These are phyloP conservation scores for Gisinianus flammeolus DNA, from an alignment of 2,888 invertebrate genomes.

Conservation along the genomic window DNA sequence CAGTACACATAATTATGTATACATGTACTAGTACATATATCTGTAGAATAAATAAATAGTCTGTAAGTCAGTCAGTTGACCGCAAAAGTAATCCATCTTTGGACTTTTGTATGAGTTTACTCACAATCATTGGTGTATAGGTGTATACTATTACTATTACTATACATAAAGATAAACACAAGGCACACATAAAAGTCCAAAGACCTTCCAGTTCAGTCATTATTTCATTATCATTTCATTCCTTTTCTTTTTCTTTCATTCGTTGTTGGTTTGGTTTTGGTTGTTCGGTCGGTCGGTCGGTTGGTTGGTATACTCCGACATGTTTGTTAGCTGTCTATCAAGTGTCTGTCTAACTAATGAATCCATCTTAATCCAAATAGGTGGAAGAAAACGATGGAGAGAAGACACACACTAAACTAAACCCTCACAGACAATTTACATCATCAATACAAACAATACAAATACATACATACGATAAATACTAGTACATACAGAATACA, in stretches of 20 bases:
- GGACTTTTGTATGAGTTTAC: background rate
- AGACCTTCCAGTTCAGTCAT: slow-evolving; percentile 21
- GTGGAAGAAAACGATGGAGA: background rate
- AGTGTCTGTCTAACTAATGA: slow-evolving; percentile 43
- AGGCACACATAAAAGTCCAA: slow-evolving; percentile 2
- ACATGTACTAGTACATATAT: too few species aligned
- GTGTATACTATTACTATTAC: too few species aligned
- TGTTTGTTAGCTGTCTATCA: slow-evolving; percentile 42
- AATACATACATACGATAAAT: background rate
- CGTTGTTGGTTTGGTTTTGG: too few species aligned
- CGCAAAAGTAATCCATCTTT: slow-evolving; percentile 33
- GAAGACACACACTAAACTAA: background rate
- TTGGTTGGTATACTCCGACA: slow-evolving; percentile 29
- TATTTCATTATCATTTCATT: slow-evolving; percentile 25
- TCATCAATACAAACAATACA: background rate
- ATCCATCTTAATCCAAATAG: slow-evolving; percentile 43
- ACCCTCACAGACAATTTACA: slow-evolving; percentile 10
- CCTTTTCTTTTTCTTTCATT: too few species aligned
- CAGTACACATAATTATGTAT: too few species aligned
- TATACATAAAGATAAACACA: background rate
- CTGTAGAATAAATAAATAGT: too few species aligned
- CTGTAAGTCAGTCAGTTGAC: too few species aligned
- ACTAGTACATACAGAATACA: too few species aligned
- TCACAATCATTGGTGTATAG: too few species aligned
- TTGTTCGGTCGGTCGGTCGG: too few species aligned